A percentile compares a stretch with the other conserved stretches of the same genome.
phyloP scores from a whole-genome alignment of 2,113 vertebrate species.

The Clupea harengus region DNA sequence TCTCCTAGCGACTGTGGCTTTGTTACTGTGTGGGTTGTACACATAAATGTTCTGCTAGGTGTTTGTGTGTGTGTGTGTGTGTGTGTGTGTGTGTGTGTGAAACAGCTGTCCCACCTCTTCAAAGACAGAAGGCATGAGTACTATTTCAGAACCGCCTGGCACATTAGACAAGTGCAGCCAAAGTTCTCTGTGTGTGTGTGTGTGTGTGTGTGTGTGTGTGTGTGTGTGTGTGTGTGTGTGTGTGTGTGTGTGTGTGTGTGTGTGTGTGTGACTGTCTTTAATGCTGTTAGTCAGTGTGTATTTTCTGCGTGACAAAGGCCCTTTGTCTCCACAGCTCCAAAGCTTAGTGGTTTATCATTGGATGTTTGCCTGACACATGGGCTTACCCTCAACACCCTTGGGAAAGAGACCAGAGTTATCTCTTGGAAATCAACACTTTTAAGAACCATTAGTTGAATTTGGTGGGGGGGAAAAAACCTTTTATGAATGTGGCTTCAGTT shows the following conservation, averaged over 20 bases:
- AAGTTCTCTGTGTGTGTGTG: neutral
- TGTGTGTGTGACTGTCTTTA: neutral
- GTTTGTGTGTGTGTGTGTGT: conserved; percentile 2
- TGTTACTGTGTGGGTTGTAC: conserved; percentile 11
- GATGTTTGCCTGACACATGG: neutral
- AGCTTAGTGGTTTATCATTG: conserved; percentile 38
- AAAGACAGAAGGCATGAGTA: neutral
- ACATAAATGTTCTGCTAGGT: conserved; percentile 33
- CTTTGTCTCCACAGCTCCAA: conserved; percentile 36
- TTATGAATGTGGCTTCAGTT: neutral
- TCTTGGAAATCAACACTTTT: neutral
- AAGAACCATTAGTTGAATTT: neutral
- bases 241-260: neutral
- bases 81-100: neutral
- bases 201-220: neutral
- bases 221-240: neutral
- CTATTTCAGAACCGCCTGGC: neutral
- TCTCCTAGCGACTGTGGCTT: conserved; percentile 42
- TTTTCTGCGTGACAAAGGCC: conserved; percentile 21
- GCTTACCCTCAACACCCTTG: neutral
- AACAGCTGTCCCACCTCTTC: conserved; percentile 4
- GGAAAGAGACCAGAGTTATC: neutral
- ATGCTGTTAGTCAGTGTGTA: neutral
- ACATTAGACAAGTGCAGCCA: neutral
- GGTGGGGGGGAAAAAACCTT: neutral